Evolutionary conservation across 2,888 invertebrate species (phyloP).

Genomic region (Saturnia pavonia): DNA sequence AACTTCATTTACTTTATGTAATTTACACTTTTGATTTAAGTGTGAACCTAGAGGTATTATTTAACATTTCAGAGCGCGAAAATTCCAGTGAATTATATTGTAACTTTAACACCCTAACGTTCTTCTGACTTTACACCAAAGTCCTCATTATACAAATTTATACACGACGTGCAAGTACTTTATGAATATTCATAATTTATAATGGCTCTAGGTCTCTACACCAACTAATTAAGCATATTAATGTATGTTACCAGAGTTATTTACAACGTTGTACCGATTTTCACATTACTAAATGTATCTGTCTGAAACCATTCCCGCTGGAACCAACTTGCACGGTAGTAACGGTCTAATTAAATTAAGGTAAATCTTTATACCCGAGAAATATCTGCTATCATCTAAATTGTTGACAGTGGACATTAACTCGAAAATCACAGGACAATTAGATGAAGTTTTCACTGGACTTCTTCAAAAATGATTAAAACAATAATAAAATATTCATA

Average conservation of each 20-base stretch:
- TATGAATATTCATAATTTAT: slow-evolving; percentile 20
- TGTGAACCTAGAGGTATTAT: slow-evolving; percentile 17
- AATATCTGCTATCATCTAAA: no score
- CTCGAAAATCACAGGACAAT: no score
- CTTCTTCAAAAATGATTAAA: no score
- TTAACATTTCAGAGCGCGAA: slow-evolving; percentile 26
- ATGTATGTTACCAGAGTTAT: neutral
- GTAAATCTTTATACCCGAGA: no score
- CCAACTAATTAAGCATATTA: slow-evolving; percentile 6
- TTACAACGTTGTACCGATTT: neutral
- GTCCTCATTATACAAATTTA: slow-evolving; percentile 30
- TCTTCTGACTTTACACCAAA: slow-evolving; percentile 30
- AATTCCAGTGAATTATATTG: slow-evolving; percentile 27
- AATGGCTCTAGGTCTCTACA: slow-evolving; percentile 3
- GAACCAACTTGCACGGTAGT: neutral
- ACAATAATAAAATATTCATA: no score
- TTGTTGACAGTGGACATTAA: no score
- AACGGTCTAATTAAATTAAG: no score
- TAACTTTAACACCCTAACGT: slow-evolving; percentile 33
- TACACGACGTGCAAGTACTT: slow-evolving; percentile 8
- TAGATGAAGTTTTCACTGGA: no score
- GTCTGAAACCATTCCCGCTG: neutral
- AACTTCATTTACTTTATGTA: slow-evolving; percentile 5
- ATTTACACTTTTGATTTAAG: slow-evolving; percentile 15
- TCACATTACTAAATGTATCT: neutral